Percentiles rank a stretch among this genome's conserved stretches.
These are phyloP conservation scores for Tenthredo livida DNA, from an alignment of 2,888 invertebrate species.

Conservation along the genomic window DNA sequence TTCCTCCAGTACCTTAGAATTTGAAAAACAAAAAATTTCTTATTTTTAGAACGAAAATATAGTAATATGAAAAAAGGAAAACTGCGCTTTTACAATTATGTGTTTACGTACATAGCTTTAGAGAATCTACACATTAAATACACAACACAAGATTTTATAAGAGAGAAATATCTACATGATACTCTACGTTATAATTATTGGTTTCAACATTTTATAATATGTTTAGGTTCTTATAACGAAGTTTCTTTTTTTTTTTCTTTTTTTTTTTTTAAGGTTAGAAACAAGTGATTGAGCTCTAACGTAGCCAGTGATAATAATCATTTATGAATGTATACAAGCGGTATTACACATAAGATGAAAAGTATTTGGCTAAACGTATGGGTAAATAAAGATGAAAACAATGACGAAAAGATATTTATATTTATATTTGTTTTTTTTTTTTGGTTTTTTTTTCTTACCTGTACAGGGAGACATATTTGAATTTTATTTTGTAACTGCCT, in stretches of 20 bases:
- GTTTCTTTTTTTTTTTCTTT: too few species aligned
- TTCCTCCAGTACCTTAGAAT: constrained; percentile 82
- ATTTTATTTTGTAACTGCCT: constrained; percentile 84
- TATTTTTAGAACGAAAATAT: neutral
- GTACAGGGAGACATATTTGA: constrained; percentile 82
- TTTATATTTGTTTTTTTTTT: constrained; percentile 47
- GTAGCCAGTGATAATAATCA: neutral
- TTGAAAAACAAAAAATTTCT: constrained; percentile 40
- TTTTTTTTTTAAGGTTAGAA: neutral
- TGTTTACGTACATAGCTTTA: neutral
- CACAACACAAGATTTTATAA: too few species aligned
- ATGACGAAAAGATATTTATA: neutral
- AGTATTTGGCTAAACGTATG: neutral
- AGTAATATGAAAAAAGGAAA: neutral
- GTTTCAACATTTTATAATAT: neutral
- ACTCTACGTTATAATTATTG: neutral
- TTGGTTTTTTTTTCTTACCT: constrained; percentile 78
- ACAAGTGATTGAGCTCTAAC: neutral
- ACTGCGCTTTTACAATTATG: neutral
- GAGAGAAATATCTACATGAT: neutral
- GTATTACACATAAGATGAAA: neutral
- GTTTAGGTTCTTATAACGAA: neutral
- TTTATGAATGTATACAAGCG: neutral
- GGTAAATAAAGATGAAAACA: constrained; percentile 21
- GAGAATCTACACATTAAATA: neutral